These are phyloP conservation scores for Ectemnius lituratus DNA, from an alignment of 2,888 invertebrate species.

Conservation along the genomic window DNA sequence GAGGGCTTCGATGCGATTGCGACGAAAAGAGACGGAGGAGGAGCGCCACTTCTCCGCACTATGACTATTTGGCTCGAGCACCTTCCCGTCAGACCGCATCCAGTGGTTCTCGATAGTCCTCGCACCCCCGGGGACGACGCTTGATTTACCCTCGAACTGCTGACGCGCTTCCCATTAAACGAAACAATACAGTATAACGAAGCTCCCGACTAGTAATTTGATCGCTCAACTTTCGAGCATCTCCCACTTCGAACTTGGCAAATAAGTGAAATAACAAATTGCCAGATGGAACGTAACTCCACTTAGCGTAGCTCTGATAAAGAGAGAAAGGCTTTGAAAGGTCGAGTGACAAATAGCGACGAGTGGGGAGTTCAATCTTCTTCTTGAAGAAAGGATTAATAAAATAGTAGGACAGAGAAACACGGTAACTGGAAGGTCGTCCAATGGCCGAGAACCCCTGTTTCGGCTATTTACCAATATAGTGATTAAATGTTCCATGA, in stretches of 20 bases:
- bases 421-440: not conserved
- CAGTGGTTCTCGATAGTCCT: conserved; percentile 60
- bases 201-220: too few species aligned
- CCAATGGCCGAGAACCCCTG: conserved; percentile 57
- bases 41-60: conserved; percentile 50
- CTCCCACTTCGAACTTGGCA: too few species aligned
- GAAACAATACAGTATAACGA: too few species aligned
- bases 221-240: too few species aligned
- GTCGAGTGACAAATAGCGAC: too few species aligned
- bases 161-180: too few species aligned
- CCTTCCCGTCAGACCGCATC: conserved; percentile 54
- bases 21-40: conserved; percentile 29
- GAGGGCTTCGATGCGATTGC: not conserved
- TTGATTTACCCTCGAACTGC: too few species aligned
- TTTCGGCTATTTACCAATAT: conserved; percentile 72
- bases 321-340: not conserved
- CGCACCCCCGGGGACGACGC: not conserved
- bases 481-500: conserved; percentile 77
- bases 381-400: not conserved
- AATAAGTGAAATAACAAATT: too few species aligned
- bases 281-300: too few species aligned
- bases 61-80: conserved; percentile 69
- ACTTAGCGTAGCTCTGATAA: too few species aligned
- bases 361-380: too few species aligned
- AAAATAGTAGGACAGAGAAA: not conserved